Conservation (phyloP, 2,113 vertebrate species). For the Gracilinanus agilis region DNA sequence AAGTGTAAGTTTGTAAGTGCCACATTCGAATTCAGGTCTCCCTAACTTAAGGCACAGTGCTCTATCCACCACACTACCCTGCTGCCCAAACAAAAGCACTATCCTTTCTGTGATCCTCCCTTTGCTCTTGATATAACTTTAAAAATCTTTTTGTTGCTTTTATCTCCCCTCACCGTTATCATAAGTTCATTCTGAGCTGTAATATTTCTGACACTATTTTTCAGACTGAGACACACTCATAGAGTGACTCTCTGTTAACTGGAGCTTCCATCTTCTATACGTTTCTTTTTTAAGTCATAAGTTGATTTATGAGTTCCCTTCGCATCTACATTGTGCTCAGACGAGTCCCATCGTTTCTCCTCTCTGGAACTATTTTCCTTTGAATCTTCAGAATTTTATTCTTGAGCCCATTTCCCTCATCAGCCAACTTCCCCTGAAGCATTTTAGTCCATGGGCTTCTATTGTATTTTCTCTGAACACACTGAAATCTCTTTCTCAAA, state of each 20-base stretch:
- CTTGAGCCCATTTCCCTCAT: neutral
- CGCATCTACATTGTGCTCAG: neutral
- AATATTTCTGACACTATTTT: neutral
- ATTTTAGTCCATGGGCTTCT: neutral
- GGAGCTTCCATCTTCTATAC: neutral
- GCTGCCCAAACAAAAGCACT: neutral
- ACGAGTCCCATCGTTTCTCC: neutral
- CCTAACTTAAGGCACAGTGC: neutral
- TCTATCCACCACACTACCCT: neutral
- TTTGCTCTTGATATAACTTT: neutral
- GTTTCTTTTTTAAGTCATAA: neutral
- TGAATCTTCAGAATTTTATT: neutral
- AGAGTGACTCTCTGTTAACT: neutral
- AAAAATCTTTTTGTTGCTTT: neutral
- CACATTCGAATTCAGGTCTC: neutral
- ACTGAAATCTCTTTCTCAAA: neutral
- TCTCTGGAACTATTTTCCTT: neutral
- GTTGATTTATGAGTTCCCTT: neutral
- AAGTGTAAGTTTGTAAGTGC: no score
- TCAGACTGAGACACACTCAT: neutral
- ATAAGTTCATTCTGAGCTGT: neutral
- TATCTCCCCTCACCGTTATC: neutral
- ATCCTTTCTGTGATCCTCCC: neutral
- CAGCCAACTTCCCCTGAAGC: neutral
- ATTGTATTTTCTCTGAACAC: neutral